Base-by-base conservation (phyloP, 2,888 invertebrate genomes). In the Rotaria socialis region DNA sequence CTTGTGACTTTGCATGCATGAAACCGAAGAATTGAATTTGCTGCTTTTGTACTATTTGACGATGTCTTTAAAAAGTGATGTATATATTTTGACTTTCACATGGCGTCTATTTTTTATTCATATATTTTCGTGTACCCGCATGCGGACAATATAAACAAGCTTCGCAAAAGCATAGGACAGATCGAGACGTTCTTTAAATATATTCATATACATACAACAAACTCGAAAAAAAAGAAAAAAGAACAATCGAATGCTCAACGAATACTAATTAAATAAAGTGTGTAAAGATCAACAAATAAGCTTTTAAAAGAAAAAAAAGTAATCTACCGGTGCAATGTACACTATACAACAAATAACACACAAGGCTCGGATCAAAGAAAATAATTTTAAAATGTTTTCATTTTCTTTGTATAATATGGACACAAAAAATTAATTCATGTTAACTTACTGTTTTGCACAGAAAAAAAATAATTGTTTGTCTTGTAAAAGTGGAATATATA, bases 341-440 rank as follows among this genome's bases (percentile, higher is more conserved):
- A 35, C 67, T 67, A 35, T 67, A 67, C 67, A 35, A 56, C 56
- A 56, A 56, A 56, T 4, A 56, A 35, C 67, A 27, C 7, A 67
- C 27, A 67, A 67, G 67, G 67, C 67, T 67, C 67, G 67, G 67
- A 67, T 67, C 35, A 67, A 67, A 16, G 67, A 67, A 67, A 67
- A 35, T 7, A 5, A 35, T 27, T 27, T 50, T 35, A 56, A 56
- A 27, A n/a, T 55, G 16, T 58, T 58, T 27, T 67, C 4, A 1
- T 14, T 27, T 67, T 35, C 8, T 35, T 35, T 35, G 35, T 67
- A 67, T 16, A 35, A 60, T 60, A 60, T 60, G 67, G 35, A 67
- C 0, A 67, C 27, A 16, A 67, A 35, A 35, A 35, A 67, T 5
- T 35, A 67, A 67, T 35, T 67, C 35, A 67, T 67, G 19, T 35